phyloP scores from a whole-genome alignment of 2,113 vertebrate species.

The Megaceryle torquata region DNA sequence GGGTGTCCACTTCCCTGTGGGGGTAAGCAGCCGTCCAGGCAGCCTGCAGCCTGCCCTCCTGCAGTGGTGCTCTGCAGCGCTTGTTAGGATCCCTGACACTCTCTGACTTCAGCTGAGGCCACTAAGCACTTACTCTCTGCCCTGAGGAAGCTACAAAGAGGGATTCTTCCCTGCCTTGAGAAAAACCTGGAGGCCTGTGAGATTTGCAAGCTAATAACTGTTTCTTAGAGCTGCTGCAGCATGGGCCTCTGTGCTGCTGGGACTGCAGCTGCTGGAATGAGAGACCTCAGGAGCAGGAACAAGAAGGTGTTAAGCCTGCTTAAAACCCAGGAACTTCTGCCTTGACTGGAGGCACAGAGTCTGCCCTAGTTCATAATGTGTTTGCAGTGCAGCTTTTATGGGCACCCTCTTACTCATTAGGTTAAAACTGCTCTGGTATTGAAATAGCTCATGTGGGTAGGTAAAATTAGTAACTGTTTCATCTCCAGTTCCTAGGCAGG shows the following conservation, averaged over 20 bases:
- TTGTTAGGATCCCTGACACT: neutral
- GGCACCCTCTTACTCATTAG: neutral
- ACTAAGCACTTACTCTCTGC: neutral
- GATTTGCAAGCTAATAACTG: neutral
- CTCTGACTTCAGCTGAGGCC: neutral
- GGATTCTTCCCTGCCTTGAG: neutral
- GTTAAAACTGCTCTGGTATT: neutral
- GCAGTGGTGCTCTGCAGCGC: rapidly evolving
- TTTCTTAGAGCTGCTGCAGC: neutral
- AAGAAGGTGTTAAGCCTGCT: neutral
- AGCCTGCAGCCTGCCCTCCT: neutral
- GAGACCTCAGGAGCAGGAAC: neutral
- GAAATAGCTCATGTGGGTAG: neutral
- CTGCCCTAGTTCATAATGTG: neutral
- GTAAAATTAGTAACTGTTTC: neutral
- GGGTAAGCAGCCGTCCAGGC: neutral
- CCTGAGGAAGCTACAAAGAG: neutral
- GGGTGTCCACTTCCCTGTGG: neutral
- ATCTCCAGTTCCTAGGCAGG: neutral
- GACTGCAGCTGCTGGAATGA: neutral
- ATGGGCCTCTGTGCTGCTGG: neutral
- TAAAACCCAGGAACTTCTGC: neutral
- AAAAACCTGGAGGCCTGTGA: neutral
- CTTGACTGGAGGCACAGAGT: neutral
- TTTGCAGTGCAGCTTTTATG: neutral